phyloP scores from a whole-genome alignment of 2,113 vertebrate genomes.

The Scopus umbretta region DNA sequence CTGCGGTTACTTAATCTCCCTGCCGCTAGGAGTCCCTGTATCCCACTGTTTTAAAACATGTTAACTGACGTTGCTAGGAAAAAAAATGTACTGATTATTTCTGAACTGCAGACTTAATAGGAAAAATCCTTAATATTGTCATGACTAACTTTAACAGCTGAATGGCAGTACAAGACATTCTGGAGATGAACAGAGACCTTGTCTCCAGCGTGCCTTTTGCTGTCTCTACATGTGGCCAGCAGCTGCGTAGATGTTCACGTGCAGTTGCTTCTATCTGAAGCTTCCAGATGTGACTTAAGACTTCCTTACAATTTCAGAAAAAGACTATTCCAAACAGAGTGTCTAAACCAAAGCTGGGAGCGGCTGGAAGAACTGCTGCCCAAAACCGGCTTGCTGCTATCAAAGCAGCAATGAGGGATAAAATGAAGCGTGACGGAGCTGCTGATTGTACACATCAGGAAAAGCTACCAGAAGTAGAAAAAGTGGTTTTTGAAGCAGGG shows the following conservation, averaged over 20 bases:
- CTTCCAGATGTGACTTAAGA: neutral
- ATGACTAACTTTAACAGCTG: neutral
- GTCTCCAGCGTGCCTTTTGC: neutral
- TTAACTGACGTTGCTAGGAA: no score
- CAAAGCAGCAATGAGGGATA: constrained; percentile 85
- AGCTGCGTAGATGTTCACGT: neutral
- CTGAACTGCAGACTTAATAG: neutral
- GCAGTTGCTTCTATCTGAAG: neutral
- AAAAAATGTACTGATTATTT: neutral
- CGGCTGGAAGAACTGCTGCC: constrained; percentile 70
- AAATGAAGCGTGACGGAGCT: neutral
- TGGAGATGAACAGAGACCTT: neutral
- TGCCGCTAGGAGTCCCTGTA: constrained; percentile 48
- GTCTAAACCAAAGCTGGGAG: constrained; percentile 63
- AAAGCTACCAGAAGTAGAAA: constrained; percentile 39
- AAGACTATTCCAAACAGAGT: constrained; percentile 23
- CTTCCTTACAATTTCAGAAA: constrained; percentile 74
- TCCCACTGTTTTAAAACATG: neutral
- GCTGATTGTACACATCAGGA: neutral
- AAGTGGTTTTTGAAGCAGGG: constrained; percentile 83
- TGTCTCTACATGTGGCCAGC: neutral
- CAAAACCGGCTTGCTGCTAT: constrained; percentile 81
- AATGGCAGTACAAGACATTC: neutral
- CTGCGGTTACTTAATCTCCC: neutral
- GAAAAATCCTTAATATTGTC: neutral